Conservation (phyloP, 2,797 vertebrate species). For the Argentina silus region DNA sequence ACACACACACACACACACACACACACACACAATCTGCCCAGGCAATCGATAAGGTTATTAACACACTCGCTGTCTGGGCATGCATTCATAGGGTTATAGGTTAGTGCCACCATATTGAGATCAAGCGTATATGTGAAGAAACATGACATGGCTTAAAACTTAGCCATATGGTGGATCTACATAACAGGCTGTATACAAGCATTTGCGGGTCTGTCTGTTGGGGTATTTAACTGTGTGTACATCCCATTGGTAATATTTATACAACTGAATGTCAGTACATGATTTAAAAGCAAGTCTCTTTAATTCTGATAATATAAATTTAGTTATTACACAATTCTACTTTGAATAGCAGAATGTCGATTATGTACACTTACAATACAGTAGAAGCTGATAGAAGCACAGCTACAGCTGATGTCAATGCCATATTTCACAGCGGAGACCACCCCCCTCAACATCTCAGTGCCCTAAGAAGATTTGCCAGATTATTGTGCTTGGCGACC, state of each 20-base stretch:
- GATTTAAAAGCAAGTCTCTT: neutral
- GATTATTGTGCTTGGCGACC: conserved; percentile 19
- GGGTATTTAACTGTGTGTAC: neutral
- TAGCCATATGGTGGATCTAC: conserved; percentile 1
- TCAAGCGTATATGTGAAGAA: conserved; percentile 7
- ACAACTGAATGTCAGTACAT: neutral
- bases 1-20: conserved; percentile 3
- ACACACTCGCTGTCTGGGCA: neutral
- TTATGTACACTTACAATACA: no score
- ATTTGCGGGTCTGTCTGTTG: conserved; percentile 1
- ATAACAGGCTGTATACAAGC: conserved; percentile 9
- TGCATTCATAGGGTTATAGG: neutral
- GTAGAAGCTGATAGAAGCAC: no score
- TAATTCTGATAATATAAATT: no score
- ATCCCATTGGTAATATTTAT: neutral
- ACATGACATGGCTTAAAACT: conserved; percentile 3
- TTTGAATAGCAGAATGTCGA: no score
- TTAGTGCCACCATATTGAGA: conserved; percentile 11
- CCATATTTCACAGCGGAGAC: no score
- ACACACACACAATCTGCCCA: neutral
- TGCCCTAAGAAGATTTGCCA: conserved; percentile 16
- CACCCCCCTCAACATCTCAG: conserved; percentile 4
- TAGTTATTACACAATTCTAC: no score
- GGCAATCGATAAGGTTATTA: neutral
- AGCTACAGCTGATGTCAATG: no score